phyloP scores from a whole-genome alignment of 2,113 vertebrate species.

The Brevimyrus niger region DNA sequence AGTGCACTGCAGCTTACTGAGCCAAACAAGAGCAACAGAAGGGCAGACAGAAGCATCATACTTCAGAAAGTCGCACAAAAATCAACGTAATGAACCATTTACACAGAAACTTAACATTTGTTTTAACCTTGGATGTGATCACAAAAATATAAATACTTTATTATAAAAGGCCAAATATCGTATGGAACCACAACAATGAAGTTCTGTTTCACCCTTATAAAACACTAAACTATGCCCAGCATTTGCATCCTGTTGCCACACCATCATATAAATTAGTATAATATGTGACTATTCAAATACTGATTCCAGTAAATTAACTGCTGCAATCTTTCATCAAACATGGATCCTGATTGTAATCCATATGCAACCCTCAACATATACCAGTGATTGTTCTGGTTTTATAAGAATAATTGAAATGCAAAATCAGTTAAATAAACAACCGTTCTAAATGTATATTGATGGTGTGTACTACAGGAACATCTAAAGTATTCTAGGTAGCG shows the following conservation, averaged over 20 bases:
- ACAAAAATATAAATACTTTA: neutral
- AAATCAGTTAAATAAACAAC: neutral
- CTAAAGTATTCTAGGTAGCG: neutral
- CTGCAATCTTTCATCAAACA: neutral
- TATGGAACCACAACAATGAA: neutral
- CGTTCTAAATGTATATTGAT: too few species aligned
- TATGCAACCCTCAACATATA: neutral
- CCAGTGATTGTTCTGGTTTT: neutral
- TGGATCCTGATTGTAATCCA: neutral
- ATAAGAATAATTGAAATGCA: neutral
- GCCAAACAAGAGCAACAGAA: neutral
- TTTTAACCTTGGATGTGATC: neutral
- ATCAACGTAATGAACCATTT: neutral
- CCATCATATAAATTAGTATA: neutral
- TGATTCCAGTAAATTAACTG: neutral
- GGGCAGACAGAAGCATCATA: neutral
- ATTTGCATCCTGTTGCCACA: neutral
- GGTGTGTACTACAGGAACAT: neutral
- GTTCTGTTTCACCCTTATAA: neutral
- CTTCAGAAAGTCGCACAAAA: neutral
- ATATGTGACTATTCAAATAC: neutral
- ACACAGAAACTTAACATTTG: neutral
- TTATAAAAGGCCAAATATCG: neutral
- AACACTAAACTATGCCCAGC: too few species aligned
- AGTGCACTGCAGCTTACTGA: neutral